Evolutionary conservation across 2,113 vertebrate species (phyloP), one percentile per base, ranked within the genome.

Genomic region (Pterophyllum scalare): DNA sequence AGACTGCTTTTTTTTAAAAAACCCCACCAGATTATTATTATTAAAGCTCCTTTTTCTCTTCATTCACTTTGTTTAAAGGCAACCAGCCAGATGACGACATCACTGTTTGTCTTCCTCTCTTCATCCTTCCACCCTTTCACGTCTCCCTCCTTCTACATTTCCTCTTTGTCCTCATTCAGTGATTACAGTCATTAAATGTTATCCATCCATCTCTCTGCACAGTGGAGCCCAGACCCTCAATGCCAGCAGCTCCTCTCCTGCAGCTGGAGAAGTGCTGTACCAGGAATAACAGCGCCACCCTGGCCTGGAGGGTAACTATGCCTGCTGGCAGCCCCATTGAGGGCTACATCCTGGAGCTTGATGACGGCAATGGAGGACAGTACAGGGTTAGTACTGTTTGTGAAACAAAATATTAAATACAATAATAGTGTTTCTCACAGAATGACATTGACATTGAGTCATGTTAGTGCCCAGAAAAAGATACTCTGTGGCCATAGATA

Each of bases 261-360:
- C 98, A 99, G 95, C 94, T 99, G 92, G 98, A 99, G 92, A 98
- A 99, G 89, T 99, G 98, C 89, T 98, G 98, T 88, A 98, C 97
- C 61, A 94, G 97, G 24, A 98, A 99, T 94, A 99, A 99, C 96
- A 99, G 98, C 0, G 98, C 97, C 94, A 99, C 98, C 0, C 90
- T 99, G 94, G 98, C 98, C 90, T 99, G 98, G 98, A 97, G 97
- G 94, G 97, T 97, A 28, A 95, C 95, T 0, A 95, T 95, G 31
- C 95, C 96, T 82, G 94, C 93, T 33, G 92, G 95, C 77, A 96
- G 93, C 86, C 96, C 96, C 0, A 96, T 98, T 3, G 98, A 99
- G 10, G 98, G 97, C 78, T 99, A 99, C 91, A 96, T 99, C 90
- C 95, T 99, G 92, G 98, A 99, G 92, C 96, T 99, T 81, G 98